phyloP scores from a whole-genome alignment of 2,797 vertebrate genomes.

The Urocyon cinereoargenteus region DNA sequence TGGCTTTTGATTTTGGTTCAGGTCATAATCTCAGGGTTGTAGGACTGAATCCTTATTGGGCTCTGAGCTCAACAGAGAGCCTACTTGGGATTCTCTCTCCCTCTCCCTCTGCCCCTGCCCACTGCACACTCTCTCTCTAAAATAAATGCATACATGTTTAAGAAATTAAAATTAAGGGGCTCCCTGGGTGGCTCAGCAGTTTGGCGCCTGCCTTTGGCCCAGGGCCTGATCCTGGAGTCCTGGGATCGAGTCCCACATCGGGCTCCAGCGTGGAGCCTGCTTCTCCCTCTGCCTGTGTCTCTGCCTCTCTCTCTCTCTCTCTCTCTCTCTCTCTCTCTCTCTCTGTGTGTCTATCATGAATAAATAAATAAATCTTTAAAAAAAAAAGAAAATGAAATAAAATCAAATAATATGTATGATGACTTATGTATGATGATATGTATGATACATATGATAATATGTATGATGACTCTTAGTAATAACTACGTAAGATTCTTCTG shows the following conservation, averaged over 20 bases:
- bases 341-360: too few species aligned
- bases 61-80: not conserved
- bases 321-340: too few species aligned
- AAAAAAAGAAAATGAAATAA: not conserved
- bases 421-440: not conserved
- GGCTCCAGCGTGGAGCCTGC: too few species aligned
- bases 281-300: too few species aligned
- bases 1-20: not conserved
- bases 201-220: too few species aligned
- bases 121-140: not conserved
- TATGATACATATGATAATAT: not conserved
- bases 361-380: too few species aligned
- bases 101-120: rapidly evolving
- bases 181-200: too few species aligned
- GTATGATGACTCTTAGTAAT: not conserved
- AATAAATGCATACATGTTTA: not conserved
- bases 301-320: too few species aligned
- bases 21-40: not conserved
- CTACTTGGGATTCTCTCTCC: not conserved
- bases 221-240: too few species aligned
- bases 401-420: not conserved
- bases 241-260: too few species aligned
- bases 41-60: not conserved
- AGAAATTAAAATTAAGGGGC: not conserved
- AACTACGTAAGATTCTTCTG: not conserved